Evolutionary conservation across 2,888 invertebrate genomes (phyloP).

Genomic region (Macrophya alboannulata): DNA sequence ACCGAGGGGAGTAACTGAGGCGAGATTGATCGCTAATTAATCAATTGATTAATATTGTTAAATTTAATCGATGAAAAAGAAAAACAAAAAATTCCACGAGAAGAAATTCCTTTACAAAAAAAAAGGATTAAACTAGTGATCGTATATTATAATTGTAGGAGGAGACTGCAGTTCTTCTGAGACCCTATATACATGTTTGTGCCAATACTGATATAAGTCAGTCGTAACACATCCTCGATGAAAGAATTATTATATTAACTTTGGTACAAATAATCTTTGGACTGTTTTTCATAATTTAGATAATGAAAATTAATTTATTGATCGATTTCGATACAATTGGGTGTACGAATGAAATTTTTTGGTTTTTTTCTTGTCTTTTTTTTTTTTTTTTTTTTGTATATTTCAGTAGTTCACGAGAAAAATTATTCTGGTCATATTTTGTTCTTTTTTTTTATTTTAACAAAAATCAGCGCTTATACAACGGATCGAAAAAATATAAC

Average conservation of each 20-base stretch:
- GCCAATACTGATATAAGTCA: conserved; percentile 6
- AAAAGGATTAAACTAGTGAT: neutral
- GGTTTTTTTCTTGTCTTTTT: neutral
- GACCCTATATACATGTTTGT: neutral
- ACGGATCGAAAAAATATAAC: too few species aligned
- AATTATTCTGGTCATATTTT: too few species aligned
- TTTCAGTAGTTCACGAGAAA: too few species aligned
- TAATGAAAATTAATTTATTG: conserved; percentile 7
- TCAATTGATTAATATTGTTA: neutral
- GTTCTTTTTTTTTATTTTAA: too few species aligned
- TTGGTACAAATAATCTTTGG: conserved; percentile 13
- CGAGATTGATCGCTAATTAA: conserved; percentile 46
- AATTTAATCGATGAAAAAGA: neutral
- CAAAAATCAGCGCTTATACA: too few species aligned
- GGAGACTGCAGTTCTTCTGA: neutral
- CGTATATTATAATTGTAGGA: neutral
- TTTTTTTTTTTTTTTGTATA: neutral
- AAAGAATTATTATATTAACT: neutral
- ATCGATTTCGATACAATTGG: neutral
- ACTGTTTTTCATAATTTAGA: conserved; percentile 6
- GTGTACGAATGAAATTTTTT: neutral
- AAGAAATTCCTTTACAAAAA: neutral
- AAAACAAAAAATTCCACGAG: neutral
- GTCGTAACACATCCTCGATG: neutral
- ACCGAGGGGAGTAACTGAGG: conserved; percentile 46